Percentiles rank a stretch among this genome's conserved stretches.
Conservation (phyloP, 2,797 vertebrate species). For the Gambelia wislizenii region DNA sequence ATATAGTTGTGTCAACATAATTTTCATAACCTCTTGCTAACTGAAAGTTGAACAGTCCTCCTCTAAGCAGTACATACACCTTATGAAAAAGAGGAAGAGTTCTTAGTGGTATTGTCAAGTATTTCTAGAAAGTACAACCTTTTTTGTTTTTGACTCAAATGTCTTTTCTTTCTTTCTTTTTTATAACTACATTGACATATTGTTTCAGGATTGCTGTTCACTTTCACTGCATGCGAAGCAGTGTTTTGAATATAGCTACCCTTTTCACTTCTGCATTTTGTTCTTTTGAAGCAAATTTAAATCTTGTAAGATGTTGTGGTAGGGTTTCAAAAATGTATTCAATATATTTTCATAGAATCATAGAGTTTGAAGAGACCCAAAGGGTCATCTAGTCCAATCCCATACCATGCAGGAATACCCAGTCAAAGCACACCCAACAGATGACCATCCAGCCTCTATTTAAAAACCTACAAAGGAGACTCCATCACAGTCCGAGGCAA, state of each 20-base stretch:
- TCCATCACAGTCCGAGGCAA: no score
- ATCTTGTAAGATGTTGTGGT: not conserved
- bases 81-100: slow-evolving; percentile 34
- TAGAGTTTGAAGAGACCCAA: no score
- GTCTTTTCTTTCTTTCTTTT: not conserved
- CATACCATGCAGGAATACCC: no score
- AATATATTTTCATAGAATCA: no score
- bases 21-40: slow-evolving; percentile 66
- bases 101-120: not conserved
- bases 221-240: not conserved
- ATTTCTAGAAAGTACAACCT: slow-evolving; percentile 42
- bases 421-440: no score
- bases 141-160: not conserved
- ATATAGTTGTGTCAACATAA: slow-evolving; percentile 53
- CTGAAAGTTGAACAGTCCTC: slow-evolving; percentile 39
- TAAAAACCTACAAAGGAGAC: no score
- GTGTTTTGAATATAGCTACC: not conserved
- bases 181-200: not conserved
- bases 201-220: not conserved
- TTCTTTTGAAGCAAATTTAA: not conserved
- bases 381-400: no score
- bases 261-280: not conserved
- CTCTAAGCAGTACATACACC: slow-evolving; percentile 39
- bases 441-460: no score
- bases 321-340: not conserved